These are phyloP conservation scores for Galeopterus variegatus DNA, from an alignment of 2,113 vertebrate genomes.

Conservation along the genomic window DNA sequence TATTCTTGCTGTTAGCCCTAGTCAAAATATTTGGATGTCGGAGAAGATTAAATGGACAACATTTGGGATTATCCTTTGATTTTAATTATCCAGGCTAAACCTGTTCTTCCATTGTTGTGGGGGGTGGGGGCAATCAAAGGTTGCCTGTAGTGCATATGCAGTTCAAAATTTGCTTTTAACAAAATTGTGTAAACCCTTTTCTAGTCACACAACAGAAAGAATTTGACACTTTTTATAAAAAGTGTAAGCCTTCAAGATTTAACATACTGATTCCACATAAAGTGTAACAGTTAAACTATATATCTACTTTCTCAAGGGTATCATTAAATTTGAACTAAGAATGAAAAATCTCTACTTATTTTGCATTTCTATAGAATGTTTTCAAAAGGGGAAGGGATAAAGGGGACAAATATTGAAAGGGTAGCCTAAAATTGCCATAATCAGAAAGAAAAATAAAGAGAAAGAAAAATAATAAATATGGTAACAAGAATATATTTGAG, in stretches of 20 bases:
- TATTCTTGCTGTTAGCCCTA: constrained; percentile 70
- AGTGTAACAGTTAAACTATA: background rate
- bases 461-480: constrained; percentile 51
- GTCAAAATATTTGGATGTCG: constrained; percentile 80
- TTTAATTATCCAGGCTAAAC: constrained; percentile 64
- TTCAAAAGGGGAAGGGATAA: background rate
- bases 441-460: constrained; percentile 51
- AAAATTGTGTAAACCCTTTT: constrained; percentile 55
- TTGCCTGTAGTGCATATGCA: background rate
- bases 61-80: constrained; percentile 62
- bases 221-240: constrained; percentile 35
- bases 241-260: constrained; percentile 38
- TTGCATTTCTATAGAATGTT: background rate
- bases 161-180: constrained; percentile 56
- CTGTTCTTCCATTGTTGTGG: constrained; percentile 33
- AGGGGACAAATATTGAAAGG: background rate
- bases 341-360: background rate
- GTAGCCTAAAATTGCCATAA: constrained; percentile 47
- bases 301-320: background rate
- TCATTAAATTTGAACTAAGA: constrained; percentile 51
- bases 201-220: constrained; percentile 20
- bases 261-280: constrained; percentile 55
- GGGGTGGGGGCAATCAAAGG: background rate
- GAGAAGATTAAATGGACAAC: constrained; percentile 75
- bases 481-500: constrained; percentile 22